Evolutionary conservation across 2,888 invertebrate genomes (phyloP).

Genomic region (Papilio protenor): DNA sequence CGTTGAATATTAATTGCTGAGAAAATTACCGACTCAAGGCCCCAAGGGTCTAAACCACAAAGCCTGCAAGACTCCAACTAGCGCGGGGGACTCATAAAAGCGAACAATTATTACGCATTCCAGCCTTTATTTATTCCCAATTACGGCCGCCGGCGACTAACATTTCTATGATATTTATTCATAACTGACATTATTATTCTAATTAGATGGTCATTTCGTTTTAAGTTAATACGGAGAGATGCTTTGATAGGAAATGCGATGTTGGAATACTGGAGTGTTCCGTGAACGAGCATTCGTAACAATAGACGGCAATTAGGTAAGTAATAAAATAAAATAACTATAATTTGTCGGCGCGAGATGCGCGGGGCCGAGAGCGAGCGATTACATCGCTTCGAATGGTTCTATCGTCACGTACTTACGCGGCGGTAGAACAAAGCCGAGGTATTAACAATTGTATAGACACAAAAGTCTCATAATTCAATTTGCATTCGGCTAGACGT

Average conservation of each 20-base stretch:
- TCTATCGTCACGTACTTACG: slow-evolving; percentile 78
- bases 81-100: slow-evolving; percentile 67
- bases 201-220: slow-evolving; percentile 53
- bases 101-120: slow-evolving; percentile 71
- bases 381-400: slow-evolving; percentile 76
- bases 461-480: slow-evolving; percentile 83
- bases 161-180: slow-evolving; percentile 64
- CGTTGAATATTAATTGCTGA: slow-evolving; percentile 79
- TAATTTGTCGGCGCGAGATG: slow-evolving; percentile 78
- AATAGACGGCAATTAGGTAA: slow-evolving; percentile 80
- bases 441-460: slow-evolving; percentile 77
- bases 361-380: slow-evolving; percentile 65
- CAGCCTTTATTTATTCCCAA: slow-evolving; percentile 67
- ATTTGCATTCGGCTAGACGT: slow-evolving; percentile 83
- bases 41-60: slow-evolving; percentile 75
- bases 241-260: slow-evolving; percentile 43
- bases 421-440: slow-evolving; percentile 78
- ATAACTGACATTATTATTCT: slow-evolving; percentile 55
- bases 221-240: slow-evolving; percentile 40
- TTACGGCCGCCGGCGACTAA: slow-evolving; percentile 58
- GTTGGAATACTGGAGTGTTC: slow-evolving; percentile 52
- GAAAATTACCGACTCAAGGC: slow-evolving; percentile 72
- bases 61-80: slow-evolving; percentile 62
- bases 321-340: slow-evolving; percentile 79
- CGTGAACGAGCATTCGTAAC: slow-evolving; percentile 65